Evolutionary conservation across 2,113 vertebrate genomes (phyloP).

Genomic region (Aepyceros melampus): DNA sequence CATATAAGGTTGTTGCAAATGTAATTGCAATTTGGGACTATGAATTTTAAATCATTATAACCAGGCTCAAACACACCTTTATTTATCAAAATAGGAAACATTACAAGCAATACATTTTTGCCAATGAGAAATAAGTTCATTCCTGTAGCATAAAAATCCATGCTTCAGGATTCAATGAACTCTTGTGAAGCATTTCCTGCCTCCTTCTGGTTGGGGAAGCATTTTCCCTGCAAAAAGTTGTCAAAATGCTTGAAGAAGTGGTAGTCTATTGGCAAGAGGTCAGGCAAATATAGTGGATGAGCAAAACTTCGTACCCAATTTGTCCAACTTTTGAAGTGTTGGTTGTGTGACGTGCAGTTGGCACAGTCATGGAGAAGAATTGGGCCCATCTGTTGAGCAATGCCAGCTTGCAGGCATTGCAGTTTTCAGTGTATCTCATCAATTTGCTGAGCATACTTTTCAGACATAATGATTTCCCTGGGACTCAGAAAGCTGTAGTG

Average conservation of each 20-base stretch:
- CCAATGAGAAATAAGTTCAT: not conserved
- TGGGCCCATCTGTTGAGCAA: not conserved
- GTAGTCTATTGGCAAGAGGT: not conserved
- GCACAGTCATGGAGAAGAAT: not conserved
- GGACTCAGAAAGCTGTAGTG: not conserved
- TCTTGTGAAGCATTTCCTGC: not conserved
- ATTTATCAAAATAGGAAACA: not conserved
- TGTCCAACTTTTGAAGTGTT: not conserved
- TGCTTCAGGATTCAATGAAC: not conserved
- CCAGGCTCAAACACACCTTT: not conserved
- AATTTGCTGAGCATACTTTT: not conserved
- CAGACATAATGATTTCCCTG: not conserved
- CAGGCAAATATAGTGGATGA: not conserved
- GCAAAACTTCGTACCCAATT: not conserved
- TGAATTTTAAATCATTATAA: not conserved
- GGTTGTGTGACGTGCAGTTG: not conserved
- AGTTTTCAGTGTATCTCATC: not conserved
- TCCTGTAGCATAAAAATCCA: not conserved
- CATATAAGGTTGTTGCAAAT: not conserved
- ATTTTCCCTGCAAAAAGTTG: not conserved
- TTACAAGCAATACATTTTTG: not conserved
- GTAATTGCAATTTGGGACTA: not conserved
- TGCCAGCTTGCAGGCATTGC: not conserved
- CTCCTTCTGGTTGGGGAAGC: not conserved
- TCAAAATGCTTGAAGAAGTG: not conserved